These are phyloP conservation scores for Esperia sulphurella DNA, from an alignment of 2,888 invertebrate genomes.

Conservation along the genomic window DNA sequence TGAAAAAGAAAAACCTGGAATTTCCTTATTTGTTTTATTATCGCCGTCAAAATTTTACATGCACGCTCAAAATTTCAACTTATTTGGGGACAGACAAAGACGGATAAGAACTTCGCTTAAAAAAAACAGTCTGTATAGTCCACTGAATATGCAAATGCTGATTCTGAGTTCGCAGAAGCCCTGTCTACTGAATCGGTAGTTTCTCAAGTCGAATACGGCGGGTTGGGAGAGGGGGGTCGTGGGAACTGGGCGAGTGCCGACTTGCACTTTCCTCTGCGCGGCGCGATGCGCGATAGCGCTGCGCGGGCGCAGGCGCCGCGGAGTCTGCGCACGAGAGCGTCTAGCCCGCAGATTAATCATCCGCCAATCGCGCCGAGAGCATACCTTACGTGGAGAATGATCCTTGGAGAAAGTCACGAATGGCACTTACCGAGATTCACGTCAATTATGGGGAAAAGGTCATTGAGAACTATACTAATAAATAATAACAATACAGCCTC, in stretches of 20 bases:
- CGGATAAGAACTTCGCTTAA: too few relatives aligned
- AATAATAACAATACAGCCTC: too few relatives aligned
- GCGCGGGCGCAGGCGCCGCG: slow-evolving; percentile 44
- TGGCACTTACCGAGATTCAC: slow-evolving; percentile 5
- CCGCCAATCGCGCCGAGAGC: slow-evolving; percentile 25
- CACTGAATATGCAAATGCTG: too few relatives aligned
- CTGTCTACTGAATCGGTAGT: slow-evolving; percentile 38
- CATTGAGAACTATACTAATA: not conserved
- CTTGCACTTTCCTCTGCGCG: slow-evolving; percentile 73
- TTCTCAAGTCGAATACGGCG: slow-evolving; percentile 35
- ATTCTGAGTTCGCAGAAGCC: not conserved
- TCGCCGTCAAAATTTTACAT: too few relatives aligned
- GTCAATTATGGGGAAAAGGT: slow-evolving; percentile 1
- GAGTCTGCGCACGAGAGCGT: slow-evolving; percentile 54
- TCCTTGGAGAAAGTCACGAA: slow-evolving; percentile 29
- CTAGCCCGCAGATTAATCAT: slow-evolving; percentile 48
- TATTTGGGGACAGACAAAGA: too few relatives aligned
- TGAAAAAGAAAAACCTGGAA: too few relatives aligned
- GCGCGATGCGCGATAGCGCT: slow-evolving; percentile 46
- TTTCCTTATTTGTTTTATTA: too few relatives aligned
- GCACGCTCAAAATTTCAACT: too few relatives aligned
- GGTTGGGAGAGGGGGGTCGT: slow-evolving; percentile 46
- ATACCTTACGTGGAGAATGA: slow-evolving; percentile 24
- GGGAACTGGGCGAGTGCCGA: slow-evolving; percentile 58
- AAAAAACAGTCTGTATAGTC: too few relatives aligned